These are phyloP conservation scores for Montipora cactus DNA, from an alignment of 64 coral and sea anemone species.

Conservation along the genomic window DNA sequence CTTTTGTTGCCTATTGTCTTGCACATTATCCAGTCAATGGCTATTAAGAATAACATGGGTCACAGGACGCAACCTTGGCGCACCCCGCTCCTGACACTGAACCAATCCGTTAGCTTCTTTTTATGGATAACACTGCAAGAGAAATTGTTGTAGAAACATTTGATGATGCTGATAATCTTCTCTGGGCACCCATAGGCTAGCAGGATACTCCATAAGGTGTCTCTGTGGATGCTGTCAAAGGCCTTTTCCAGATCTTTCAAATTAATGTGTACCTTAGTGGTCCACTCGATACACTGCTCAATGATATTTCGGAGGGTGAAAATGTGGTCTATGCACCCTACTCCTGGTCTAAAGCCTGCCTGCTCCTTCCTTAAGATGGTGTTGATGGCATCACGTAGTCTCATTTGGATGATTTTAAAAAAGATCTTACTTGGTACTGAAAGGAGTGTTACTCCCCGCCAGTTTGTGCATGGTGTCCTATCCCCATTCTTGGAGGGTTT, in stretches of 20 bases:
- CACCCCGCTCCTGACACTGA: too few relatives aligned
- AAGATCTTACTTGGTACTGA: conserved; percentile 1
- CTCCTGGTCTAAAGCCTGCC: conserved; percentile 17
- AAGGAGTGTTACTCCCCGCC: conserved; percentile 29
- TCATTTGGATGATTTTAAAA: conserved; percentile 31
- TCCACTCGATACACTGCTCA: conserved; percentile 47
- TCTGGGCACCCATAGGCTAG: too few relatives aligned
- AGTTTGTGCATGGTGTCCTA: not conserved
- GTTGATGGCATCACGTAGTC: conserved; percentile 8
- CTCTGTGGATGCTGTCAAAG: not conserved
- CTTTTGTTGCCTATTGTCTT: too few relatives aligned
- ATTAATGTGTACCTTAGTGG: conserved; percentile 8
- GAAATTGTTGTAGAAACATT: too few relatives aligned
- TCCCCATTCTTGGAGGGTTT: not conserved
- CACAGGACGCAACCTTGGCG: too few relatives aligned
- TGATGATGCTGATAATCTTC: too few relatives aligned
- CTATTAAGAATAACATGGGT: too few relatives aligned
- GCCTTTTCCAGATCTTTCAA: conserved; percentile 31
- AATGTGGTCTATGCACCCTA: conserved; percentile 34
- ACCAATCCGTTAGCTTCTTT: too few relatives aligned
- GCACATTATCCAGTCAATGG: too few relatives aligned
- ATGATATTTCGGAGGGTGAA: conserved; percentile 53
- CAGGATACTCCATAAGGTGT: not conserved
- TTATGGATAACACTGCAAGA: too few relatives aligned
- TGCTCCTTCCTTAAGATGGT: conserved; percentile 37